phyloP scores from a whole-genome alignment of 2,888 invertebrate species.

The Aporophyla nigra region DNA sequence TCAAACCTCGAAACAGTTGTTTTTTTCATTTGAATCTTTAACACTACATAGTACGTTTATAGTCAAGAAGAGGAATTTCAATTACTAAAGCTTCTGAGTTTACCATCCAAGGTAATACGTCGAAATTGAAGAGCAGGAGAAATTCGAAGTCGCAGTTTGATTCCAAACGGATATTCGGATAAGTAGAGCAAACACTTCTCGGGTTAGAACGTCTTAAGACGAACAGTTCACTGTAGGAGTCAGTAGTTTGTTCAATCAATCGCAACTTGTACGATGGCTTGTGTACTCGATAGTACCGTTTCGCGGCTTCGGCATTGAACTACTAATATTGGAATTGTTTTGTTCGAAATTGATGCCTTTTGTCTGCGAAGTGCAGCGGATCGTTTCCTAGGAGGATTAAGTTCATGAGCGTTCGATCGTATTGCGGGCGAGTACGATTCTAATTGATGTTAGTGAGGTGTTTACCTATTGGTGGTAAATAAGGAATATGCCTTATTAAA shows the following conservation, averaged over 20 bases:
- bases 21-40: not conserved
- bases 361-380: conserved; percentile 39
- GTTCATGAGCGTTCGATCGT: conserved; percentile 20
- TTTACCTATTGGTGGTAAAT: not conserved
- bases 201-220: conserved; percentile 73
- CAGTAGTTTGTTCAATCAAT: conserved; percentile 80
- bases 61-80: not conserved
- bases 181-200: conserved; percentile 75
- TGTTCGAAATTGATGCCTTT: conserved; percentile 58
- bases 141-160: conserved; percentile 64
- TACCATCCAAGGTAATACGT: conserved; percentile 30
- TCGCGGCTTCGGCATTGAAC: conserved; percentile 59
- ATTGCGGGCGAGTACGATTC: conserved; percentile 2
- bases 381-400: conserved; percentile 16
- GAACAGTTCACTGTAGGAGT: conserved; percentile 72
- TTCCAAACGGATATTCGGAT: conserved; percentile 72
- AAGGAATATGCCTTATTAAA: too few relatives aligned
- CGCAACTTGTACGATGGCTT: conserved; percentile 74
- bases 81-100: conserved; percentile 1
- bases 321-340: conserved; percentile 63
- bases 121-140: conserved; percentile 46
- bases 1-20: not conserved
- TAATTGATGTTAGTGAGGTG: not conserved
- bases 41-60: not conserved
- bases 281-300: conserved; percentile 67